These are phyloP conservation scores for Palloptera scutellata DNA, from an alignment of 2,888 invertebrate genomes.

Conservation along the genomic window DNA sequence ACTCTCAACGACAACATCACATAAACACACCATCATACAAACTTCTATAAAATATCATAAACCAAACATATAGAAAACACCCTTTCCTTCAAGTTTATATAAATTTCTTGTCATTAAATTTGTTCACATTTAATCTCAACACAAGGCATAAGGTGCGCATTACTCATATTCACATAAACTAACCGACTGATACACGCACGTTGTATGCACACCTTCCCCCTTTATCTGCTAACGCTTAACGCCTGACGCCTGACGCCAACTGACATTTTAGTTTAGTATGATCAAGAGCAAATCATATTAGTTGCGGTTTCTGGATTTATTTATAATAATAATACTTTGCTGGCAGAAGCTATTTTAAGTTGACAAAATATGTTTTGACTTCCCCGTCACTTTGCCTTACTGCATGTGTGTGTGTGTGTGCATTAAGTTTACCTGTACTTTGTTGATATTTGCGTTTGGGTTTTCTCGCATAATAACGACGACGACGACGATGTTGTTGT, in stretches of 20 bases:
- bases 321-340: background rate
- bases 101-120: constrained; percentile 42
- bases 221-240: too few species aligned
- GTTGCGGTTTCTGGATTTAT: constrained; percentile 57
- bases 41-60: background rate
- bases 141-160: constrained; percentile 55
- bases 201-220: constrained; percentile 14
- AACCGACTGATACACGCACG: background rate
- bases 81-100: constrained; percentile 11
- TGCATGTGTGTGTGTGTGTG: background rate
- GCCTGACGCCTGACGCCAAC: too few species aligned
- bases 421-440: constrained; percentile 16
- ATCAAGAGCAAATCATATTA: constrained; percentile 50
- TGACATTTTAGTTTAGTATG: constrained; percentile 26
- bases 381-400: constrained; percentile 4
- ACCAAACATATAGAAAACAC: background rate
- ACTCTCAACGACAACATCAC: background rate
- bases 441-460: constrained; percentile 13
- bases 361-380: constrained; percentile 46
- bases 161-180: constrained; percentile 42
- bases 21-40: background rate
- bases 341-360: constrained; percentile 34
- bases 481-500: constrained; percentile 8
- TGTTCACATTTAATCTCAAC: constrained; percentile 40
- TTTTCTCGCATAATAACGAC: background rate